Conservation (phyloP, 2,888 invertebrate genomes). For the Synergus japonicus region DNA sequence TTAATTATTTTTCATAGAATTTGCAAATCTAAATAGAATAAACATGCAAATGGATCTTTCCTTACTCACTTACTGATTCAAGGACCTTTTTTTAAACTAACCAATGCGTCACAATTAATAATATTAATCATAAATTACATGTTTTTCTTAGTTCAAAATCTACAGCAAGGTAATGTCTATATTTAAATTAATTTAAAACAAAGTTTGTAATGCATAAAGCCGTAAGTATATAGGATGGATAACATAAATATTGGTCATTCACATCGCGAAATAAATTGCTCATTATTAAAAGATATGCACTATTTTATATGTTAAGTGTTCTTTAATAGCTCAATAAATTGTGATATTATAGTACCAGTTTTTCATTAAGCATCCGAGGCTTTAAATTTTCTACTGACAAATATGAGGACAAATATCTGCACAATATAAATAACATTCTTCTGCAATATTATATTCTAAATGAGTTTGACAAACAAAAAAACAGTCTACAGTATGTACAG, state of each 20-base stretch:
- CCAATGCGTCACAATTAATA: neutral
- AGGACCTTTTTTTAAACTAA: neutral
- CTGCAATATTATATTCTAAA: slow-evolving; percentile 2
- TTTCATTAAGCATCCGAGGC: neutral
- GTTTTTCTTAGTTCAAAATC: neutral
- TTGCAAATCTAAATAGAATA: no score
- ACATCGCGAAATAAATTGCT: neutral
- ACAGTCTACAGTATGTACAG: neutral
- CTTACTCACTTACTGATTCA: neutral
- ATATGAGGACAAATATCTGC: neutral
- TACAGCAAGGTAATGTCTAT: neutral
- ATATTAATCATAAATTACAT: neutral
- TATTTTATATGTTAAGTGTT: neutral
- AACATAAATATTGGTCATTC: neutral
- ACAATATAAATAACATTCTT: neutral
- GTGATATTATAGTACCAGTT: neutral
- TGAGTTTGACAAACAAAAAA: slow-evolving; percentile 27
- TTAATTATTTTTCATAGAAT: no score
- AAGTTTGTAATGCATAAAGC: neutral
- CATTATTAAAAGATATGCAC: neutral
- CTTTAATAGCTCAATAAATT: neutral
- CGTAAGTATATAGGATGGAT: neutral
- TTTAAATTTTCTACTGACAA: neutral
- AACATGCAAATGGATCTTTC: no score
- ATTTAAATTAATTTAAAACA: neutral